phyloP scores from a whole-genome alignment of 2,888 invertebrate species.

The Xanthorhoe spadicearia region DNA sequence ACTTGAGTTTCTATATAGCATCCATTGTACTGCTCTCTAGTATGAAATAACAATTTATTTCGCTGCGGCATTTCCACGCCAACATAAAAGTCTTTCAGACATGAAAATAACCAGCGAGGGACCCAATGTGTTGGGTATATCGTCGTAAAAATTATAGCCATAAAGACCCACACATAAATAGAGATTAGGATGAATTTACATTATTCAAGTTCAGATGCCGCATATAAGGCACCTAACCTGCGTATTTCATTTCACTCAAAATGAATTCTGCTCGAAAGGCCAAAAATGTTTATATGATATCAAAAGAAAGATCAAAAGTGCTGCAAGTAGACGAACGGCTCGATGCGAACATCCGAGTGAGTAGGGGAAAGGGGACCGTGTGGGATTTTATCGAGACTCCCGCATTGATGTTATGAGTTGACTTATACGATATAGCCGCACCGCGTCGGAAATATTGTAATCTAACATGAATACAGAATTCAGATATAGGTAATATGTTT shows the following conservation, averaged over 20 bases:
- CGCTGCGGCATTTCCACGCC: constrained; percentile 30
- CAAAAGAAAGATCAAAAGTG: constrained; percentile 77
- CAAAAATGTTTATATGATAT: constrained; percentile 76
- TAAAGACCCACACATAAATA: constrained; percentile 53
- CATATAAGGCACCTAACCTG: constrained; percentile 34
- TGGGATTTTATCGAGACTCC: constrained; percentile 67
- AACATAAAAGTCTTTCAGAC: constrained; percentile 31
- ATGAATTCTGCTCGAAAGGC: constrained; percentile 66
- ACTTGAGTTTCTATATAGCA: constrained; percentile 32
- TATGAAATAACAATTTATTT: constrained; percentile 36
- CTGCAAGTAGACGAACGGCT: constrained; percentile 57
- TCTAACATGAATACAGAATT: constrained; percentile 72
- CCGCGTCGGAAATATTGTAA: constrained; percentile 69
- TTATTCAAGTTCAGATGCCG: constrained; percentile 57
- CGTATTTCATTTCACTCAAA: constrained; percentile 71
- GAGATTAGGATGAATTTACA: constrained; percentile 57
- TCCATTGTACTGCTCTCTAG: constrained; percentile 29
- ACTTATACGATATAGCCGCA: constrained; percentile 61
- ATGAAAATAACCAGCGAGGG: constrained; percentile 30
- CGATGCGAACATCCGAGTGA: constrained; percentile 47
- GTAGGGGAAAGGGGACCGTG: constrained; percentile 54
- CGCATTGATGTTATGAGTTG: constrained; percentile 63
- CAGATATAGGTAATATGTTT: constrained; percentile 65
- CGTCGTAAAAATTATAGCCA: constrained; percentile 46
- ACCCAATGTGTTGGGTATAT: constrained; percentile 29